Percentiles rank a stretch among this genome's conserved stretches.
Evolutionary conservation across 2,113 vertebrate genomes (phyloP).

Genomic region (Takifugu flavidus): DNA sequence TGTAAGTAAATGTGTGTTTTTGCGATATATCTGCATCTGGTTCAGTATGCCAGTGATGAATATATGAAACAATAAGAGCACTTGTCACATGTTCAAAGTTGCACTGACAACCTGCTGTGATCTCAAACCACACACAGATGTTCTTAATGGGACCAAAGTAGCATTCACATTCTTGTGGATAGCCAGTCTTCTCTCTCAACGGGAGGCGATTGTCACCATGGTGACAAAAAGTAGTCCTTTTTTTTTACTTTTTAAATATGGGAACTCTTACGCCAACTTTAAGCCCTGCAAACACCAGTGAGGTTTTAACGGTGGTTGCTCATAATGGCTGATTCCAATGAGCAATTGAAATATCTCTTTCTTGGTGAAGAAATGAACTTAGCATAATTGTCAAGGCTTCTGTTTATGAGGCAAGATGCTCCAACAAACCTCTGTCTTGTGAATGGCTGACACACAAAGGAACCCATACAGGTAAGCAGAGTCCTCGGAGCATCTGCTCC

Average conservation of each 20-base stretch:
- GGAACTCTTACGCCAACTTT: background rate
- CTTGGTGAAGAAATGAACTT: constrained; percentile 35
- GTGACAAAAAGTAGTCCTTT: constrained; percentile 52
- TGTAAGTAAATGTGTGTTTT: constrained; percentile 26
- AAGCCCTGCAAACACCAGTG: constrained; percentile 12
- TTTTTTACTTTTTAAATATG: background rate
- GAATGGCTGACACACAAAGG: constrained; percentile 24
- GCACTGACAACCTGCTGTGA: constrained; percentile 57
- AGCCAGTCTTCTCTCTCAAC: constrained; percentile 63
- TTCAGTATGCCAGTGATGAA: constrained; percentile 41
- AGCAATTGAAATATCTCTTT: constrained; percentile 29
- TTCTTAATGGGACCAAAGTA: constrained; percentile 72
- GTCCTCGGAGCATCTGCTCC: constrained; percentile 72
- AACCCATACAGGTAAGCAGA: constrained; percentile 63
- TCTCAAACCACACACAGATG: constrained; percentile 72
- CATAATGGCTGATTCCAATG: constrained; percentile 53
- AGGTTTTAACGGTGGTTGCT: constrained; percentile 50
- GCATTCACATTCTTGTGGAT: constrained; percentile 73
- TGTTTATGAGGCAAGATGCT: constrained; percentile 62
- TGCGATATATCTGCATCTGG: constrained; percentile 32
- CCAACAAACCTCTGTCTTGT: constrained; percentile 59
- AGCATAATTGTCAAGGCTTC: constrained; percentile 59
- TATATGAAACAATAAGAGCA: constrained; percentile 56
- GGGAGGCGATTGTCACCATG: constrained; percentile 60
- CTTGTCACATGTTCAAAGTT: constrained; percentile 67